phyloP scores from a whole-genome alignment of 2,113 vertebrate species.

The Sinocyclocheilus anophthalmus region DNA sequence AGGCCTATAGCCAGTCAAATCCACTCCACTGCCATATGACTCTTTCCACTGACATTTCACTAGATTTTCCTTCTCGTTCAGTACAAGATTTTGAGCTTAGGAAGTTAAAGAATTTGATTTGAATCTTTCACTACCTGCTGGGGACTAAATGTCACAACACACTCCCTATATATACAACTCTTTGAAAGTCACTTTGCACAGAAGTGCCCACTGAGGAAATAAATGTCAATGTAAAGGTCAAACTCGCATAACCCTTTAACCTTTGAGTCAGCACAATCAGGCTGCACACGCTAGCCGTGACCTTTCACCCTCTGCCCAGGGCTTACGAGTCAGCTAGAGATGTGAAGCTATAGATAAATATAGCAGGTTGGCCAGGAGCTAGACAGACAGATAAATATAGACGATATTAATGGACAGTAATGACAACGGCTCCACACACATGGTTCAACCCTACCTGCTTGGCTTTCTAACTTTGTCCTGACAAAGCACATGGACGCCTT shows the following conservation, averaged over 20 bases:
- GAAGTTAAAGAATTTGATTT: constrained; percentile 7
- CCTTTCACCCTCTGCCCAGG: constrained; percentile 24
- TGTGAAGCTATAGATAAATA: constrained; percentile 11
- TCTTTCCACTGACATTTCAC: constrained; percentile 31
- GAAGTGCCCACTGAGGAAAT: constrained; percentile 13
- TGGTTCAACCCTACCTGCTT: neutral
- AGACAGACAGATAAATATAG: constrained; percentile 9
- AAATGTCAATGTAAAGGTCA: constrained; percentile 40
- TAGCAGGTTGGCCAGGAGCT: constrained; percentile 3
- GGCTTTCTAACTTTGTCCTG: constrained; percentile 18
- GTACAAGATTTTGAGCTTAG: neutral
- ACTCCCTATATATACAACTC: neutral
- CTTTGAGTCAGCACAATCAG: constrained; percentile 22
- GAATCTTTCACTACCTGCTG: constrained; percentile 23
- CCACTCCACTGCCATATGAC: neutral
- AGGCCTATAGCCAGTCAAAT: constrained; percentile 3
- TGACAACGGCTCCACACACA: constrained; percentile 9
- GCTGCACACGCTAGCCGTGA: neutral
- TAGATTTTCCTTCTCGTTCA: neutral
- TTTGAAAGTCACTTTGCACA: constrained; percentile 21
- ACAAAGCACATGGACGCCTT: constrained; percentile 2
- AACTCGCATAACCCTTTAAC: constrained; percentile 17
- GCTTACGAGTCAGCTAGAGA: constrained; percentile 16
- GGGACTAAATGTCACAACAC: constrained; percentile 34
- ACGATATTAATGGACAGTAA: constrained; percentile 27